Evolutionary conservation across 2,888 invertebrate species (phyloP), one percentile per base, ranked within the genome.

Genomic region (Ommatoiulus sabulosus): DNA sequence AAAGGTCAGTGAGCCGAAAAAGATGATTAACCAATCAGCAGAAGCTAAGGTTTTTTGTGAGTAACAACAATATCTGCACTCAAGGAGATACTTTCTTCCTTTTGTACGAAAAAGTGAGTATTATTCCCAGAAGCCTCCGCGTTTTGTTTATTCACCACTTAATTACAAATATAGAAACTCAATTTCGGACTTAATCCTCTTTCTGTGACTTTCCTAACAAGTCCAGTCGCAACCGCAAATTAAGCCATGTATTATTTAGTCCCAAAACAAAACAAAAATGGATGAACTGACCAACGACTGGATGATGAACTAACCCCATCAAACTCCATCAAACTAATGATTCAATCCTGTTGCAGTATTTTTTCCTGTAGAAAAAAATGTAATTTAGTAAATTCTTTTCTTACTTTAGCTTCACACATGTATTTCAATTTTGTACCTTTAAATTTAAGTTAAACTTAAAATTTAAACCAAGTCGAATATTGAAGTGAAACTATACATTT

Each of bases 161-260:
- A 20, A 72, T 72, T 72, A 72, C 72, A 24, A 72, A 72, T 72
- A 72, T 72, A 24, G 72, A 4, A 72, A 24, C 72, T 72, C 72
- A 72, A 72, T 72, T 72, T 24, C 72, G 72, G 72, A 72, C 72
- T 72, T 72, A 72, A 72, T 72, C 72, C 72, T 72, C 72, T 72
- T 72, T 72, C n/a, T 6, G 72, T 72, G 72, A 72, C 72, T 24
- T 72, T 24, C 7, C 24, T 72, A 72, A 72, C 72, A 24, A 72
- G 72, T 72, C 24, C 24, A n/a, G 24, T 10, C 24, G 6, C 24
- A 5, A 20, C 24, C 24, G 24, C 72, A 72, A 72, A 72, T 72
- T 72, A 72, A 72, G 72, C 72, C 72, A 20, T 72, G 24, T 20
- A 72, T 72, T 72, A 72, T 72, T 72, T 72, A 72, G 72, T 8